A percentile compares a stretch with the other conserved stretches of the same genome.
Evolutionary conservation across 2,113 vertebrate genomes (phyloP).

Genomic region (Egretta garzetta): DNA sequence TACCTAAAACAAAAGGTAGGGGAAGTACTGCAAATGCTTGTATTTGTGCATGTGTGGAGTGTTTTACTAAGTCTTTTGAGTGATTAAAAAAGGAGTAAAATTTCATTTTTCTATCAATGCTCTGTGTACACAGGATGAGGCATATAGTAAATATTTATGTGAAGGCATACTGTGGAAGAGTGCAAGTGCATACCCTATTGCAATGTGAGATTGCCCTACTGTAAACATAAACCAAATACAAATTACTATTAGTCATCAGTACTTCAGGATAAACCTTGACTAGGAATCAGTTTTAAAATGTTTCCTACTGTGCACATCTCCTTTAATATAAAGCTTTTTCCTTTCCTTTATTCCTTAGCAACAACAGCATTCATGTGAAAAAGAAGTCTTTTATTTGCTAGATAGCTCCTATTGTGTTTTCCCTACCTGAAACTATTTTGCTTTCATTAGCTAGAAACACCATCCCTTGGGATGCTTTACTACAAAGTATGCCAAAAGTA

Average conservation of each 20-base stretch:
- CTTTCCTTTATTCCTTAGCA: background rate
- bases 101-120: rapidly evolving
- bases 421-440: background rate
- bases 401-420: background rate
- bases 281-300: background rate
- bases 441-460: background rate
- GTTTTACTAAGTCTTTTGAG: background rate
- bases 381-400: background rate
- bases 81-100: background rate
- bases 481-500: background rate
- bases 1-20: conserved; percentile 4
- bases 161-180: background rate
- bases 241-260: background rate
- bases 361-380: background rate
- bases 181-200: background rate
- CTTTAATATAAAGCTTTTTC: background rate
- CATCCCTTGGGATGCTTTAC: background rate
- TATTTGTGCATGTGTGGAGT: background rate
- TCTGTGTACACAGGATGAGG: background rate
- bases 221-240: background rate
- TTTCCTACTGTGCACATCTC: background rate
- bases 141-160: background rate
- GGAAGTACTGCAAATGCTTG: background rate
- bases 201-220: background rate
- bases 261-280: background rate